Evolutionary conservation across 2,113 vertebrate species (phyloP), one percentile per base, ranked within the genome.

Genomic region (Papio anubis): DNA sequence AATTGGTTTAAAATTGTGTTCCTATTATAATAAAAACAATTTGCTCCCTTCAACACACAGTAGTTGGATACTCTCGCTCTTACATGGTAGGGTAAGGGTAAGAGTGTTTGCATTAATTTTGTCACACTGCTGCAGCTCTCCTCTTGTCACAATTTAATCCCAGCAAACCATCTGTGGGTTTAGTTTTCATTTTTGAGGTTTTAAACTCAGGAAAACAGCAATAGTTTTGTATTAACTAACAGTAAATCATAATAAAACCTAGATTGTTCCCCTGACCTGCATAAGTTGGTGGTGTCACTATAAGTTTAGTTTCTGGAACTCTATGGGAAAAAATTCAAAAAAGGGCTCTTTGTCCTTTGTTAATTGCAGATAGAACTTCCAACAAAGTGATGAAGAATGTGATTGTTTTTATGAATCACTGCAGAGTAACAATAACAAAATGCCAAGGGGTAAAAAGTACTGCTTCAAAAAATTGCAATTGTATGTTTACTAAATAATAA

Each of bases 191-290:
- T 79, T 89, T 92, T 66, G 30, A 87, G 35, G 52, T 92, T 64
- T 75, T 61, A 73, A 93, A 96, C 89, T 97, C 68, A 93, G 52
- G 68, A 61, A 83, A n/a, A 83, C 59, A 23, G 35, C 6, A 73
- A 75, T 43, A 97, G 35, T 23, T 80, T 93, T 2, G 4, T 68
- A 82, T 16, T 25, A 38, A 61, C 48, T 1, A 3, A 6, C 4
- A 93, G 72, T 88, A 78, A 90, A 88, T 83, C 76, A 80, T 86
- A 76, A 85, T 92, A 84, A 79, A 86, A 30, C 1, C 5, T 17
- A 0, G 45, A 10, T n/a, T 43, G 16, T 5, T 0, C 40, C 16
- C 57, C 11, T 59, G 25, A 32, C 35, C 12, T 76, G 2, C 4
- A 5, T 59, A 57, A 4, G 2, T 84, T 30, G 20, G 8, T 43